Evolutionary conservation across 2,113 vertebrate genomes (phyloP).

Genomic region (Azemiops feae): DNA sequence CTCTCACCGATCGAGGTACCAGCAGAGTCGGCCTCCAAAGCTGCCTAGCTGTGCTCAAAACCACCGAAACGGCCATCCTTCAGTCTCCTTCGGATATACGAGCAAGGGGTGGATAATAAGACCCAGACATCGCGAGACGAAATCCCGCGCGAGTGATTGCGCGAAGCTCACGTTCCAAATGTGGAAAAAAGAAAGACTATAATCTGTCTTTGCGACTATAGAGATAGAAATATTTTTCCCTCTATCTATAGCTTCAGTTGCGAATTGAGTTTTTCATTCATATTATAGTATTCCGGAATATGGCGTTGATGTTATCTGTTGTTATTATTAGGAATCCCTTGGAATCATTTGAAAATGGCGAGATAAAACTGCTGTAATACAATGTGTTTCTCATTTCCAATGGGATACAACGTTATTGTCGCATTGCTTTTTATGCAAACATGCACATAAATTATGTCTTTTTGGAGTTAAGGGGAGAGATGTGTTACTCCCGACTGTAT

Average conservation of each 20-base stretch:
- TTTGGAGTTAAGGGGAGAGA: accelerated
- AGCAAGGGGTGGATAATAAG: no score
- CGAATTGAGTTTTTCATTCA: background rate
- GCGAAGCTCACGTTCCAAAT: background rate
- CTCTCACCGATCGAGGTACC: conserved; percentile 20
- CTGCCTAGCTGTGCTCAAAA: background rate
- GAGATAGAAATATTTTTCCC: background rate
- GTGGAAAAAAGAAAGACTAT: no score
- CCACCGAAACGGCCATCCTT: conserved; percentile 5
- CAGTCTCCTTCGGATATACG: background rate
- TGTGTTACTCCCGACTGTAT: accelerated
- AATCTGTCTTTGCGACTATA: background rate
- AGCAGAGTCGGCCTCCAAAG: background rate
- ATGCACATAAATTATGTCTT: background rate
- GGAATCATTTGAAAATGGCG: background rate
- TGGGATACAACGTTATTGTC: background rate
- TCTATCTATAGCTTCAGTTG: background rate
- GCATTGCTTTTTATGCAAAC: background rate
- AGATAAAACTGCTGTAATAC: background rate
- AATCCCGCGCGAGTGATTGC: background rate
- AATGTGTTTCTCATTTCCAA: background rate
- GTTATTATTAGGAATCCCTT: background rate
- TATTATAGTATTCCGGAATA: background rate
- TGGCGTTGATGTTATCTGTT: background rate
- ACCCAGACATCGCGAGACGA: background rate